Percentiles rank a stretch among this genome's conserved stretches.
These are phyloP conservation scores for Gorsachius magnificus DNA, from an alignment of 2,797 vertebrate species.

Conservation along the genomic window DNA sequence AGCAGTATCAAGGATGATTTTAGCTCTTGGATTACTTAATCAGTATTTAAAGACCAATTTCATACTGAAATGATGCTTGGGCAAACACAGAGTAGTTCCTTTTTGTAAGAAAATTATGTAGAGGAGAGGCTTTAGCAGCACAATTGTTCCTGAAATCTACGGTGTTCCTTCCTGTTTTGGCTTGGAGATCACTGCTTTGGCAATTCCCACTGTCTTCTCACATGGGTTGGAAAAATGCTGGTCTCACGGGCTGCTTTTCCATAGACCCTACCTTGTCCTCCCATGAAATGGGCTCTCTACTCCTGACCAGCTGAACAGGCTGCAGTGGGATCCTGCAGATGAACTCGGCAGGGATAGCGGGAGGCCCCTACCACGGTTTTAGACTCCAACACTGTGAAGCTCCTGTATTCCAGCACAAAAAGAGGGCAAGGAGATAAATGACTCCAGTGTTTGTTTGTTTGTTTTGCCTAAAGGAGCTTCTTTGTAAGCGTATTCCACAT, in stretches of 20 bases:
- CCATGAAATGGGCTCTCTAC: constrained; percentile 14
- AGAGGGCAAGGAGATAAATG: constrained; percentile 53
- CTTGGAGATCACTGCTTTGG: not conserved
- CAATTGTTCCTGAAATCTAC: not conserved
- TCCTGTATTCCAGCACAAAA: constrained; percentile 52
- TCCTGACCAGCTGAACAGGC: constrained; percentile 24
- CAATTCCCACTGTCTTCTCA: constrained; percentile 1
- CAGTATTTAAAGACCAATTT: not conserved
- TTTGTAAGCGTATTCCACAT: constrained; percentile 49
- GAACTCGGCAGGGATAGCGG: not conserved
- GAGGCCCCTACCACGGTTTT: not conserved
- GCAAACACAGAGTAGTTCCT: not conserved
- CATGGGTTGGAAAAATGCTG: not conserved
- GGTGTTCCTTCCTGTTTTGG: constrained; percentile 14
- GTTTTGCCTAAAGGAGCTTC: constrained; percentile 63
- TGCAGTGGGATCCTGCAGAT: constrained; percentile 18
- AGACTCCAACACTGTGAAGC: constrained; percentile 40
- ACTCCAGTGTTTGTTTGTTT: constrained; percentile 68
- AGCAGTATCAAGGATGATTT: not conserved
- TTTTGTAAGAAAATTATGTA: not conserved
- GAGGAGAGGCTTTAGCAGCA: not conserved
- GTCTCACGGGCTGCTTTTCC: not conserved
- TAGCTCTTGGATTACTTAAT: not conserved
- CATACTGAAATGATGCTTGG: not conserved
- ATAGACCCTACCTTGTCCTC: constrained; percentile 47